Percentiles rank a stretch among this genome's conserved stretches.
Evolutionary conservation across 2,888 invertebrate species (phyloP).

Genomic region (Yponomeuta malinellus): DNA sequence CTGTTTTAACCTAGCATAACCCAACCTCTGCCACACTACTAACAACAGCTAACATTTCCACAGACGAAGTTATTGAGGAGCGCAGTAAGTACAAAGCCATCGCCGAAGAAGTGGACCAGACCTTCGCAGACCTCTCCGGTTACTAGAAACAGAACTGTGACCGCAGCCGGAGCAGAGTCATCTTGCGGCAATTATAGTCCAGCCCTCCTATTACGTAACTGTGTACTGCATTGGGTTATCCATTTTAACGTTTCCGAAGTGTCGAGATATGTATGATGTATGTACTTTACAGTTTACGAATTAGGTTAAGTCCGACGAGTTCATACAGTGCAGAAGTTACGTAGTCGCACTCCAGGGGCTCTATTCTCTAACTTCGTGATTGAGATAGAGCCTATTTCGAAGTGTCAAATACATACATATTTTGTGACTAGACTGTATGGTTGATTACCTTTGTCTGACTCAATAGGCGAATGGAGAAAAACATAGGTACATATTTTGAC

Average conservation of each 20-base stretch:
- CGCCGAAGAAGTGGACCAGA: conserved; percentile 97
- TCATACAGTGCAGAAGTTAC: too few species aligned
- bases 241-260: conserved; percentile 16
- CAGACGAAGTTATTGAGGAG: conserved; percentile 92
- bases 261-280: conserved; percentile 10
- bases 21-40: background rate
- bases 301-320: too few species aligned
- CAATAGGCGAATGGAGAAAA: too few species aligned
- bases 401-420: too few species aligned
- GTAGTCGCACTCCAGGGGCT: too few species aligned
- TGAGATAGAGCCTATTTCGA: too few species aligned
- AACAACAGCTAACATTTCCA: conserved; percentile 33
- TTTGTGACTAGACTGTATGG: too few species aligned
- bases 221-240: too few species aligned
- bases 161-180: conserved; percentile 30
- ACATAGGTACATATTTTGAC: too few species aligned
- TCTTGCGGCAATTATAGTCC: conserved; percentile 25
- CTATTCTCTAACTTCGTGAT: too few species aligned
- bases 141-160: conserved; percentile 74
- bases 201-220: conserved; percentile 7
- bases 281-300: background rate
- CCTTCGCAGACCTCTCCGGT: conserved; percentile 95
- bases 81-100: conserved; percentile 99
- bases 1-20: background rate
- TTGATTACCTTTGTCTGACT: too few species aligned